Evolutionary conservation across 1,140 invertebrate genomes (phyloP).

Genomic region (Sesamia nonagrioides): DNA sequence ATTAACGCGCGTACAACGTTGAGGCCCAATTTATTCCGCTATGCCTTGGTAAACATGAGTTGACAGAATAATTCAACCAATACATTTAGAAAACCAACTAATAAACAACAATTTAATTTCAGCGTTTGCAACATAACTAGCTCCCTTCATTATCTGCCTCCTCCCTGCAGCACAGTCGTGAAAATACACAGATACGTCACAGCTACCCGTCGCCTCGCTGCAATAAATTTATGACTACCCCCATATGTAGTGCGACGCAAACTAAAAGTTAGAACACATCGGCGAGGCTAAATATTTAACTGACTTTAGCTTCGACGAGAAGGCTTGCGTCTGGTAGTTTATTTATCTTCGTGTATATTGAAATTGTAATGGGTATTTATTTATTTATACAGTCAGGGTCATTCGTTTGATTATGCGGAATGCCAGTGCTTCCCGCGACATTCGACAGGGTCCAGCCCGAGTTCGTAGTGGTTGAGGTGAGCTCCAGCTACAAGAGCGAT

Average conservation of each 20-base stretch:
- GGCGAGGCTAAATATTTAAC: not conserved
- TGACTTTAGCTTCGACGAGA: not conserved
- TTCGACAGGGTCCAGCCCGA: too few species aligned
- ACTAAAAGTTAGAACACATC: constrained; percentile 6
- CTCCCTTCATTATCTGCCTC: not conserved
- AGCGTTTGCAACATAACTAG: too few species aligned
- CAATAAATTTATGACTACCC: constrained; percentile 12
- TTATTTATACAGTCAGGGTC: not conserved
- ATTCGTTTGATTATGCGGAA: too few species aligned
- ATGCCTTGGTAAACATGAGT: too few species aligned
- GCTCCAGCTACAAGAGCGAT: too few species aligned
- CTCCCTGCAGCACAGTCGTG: not conserved
- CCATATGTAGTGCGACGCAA: not conserved
- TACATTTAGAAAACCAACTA: not conserved
- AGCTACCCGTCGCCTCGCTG: not conserved
- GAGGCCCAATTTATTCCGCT: too few species aligned
- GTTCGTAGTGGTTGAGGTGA: too few species aligned
- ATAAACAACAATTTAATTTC: not conserved
- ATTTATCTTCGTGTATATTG: not conserved
- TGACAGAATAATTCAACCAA: not conserved
- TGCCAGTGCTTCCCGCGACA: too few species aligned
- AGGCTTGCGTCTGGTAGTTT: not conserved
- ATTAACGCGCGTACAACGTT: too few species aligned
- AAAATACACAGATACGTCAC: constrained; percentile 7
- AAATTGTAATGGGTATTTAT: not conserved